Percentiles rank a stretch among this genome's conserved stretches.
These are phyloP conservation scores for Grammomys surdaster DNA, from an alignment of 2,113 vertebrate species.

Conservation along the genomic window DNA sequence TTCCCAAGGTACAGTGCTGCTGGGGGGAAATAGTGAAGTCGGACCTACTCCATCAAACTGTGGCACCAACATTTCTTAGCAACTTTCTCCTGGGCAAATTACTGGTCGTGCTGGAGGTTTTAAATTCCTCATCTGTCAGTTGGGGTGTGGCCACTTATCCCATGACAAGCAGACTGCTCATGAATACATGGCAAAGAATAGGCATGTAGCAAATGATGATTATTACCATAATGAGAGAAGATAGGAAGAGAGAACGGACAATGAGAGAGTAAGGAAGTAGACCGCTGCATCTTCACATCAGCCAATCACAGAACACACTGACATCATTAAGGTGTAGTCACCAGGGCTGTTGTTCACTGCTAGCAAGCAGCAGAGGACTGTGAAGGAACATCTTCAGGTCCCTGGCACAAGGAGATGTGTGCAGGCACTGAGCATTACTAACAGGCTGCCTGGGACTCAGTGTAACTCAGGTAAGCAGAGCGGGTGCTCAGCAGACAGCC, in stretches of 20 bases:
- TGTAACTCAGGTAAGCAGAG: rapidly evolving
- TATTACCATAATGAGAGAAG: background rate
- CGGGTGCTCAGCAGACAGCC: rapidly evolving
- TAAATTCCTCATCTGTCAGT: background rate
- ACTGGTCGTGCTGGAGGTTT: background rate
- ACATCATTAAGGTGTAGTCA: background rate
- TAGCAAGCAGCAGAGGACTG: background rate
- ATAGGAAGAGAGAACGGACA: background rate
- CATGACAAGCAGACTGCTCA: background rate
- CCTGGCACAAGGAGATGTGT: background rate
- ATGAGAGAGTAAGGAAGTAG: background rate
- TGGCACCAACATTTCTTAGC: too few relatives aligned
- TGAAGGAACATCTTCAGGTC: background rate
- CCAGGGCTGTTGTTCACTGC: background rate
- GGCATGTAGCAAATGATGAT: background rate
- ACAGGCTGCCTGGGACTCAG: background rate
- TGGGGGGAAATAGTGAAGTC: background rate
- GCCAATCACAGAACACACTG: background rate
- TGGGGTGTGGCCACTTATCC: background rate
- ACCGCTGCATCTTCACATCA: background rate
- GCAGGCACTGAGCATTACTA: background rate
- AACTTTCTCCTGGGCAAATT: background rate
- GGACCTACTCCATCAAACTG: background rate
- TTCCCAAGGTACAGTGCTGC: background rate
- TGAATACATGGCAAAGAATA: background rate